Evolutionary conservation across 2,888 invertebrate genomes (phyloP), one percentile per base, ranked within the genome.

Genomic region (Steinernema scapterisci): DNA sequence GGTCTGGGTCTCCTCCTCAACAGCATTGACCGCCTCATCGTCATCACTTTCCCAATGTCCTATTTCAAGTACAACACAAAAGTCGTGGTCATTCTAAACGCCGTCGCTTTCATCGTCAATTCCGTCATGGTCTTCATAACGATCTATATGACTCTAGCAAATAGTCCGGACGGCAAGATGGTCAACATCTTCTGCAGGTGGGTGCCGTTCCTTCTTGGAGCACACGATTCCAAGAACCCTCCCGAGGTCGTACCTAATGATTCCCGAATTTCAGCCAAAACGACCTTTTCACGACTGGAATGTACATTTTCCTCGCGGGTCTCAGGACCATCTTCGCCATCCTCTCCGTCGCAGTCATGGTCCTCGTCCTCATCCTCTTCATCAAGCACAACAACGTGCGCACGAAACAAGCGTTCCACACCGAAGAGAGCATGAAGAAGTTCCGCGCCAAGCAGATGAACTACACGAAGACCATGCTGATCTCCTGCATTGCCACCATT

Each of bases 111-210:
- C 16, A 25, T 31, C 6, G 3, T 63, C 2, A 63, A 63, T 16
- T 1, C 31, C 2, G 63, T 13, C 1, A 7, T 63, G 5, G 63
- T 63, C 31, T 31, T 63, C 31, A 13, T 31, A 1, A 31, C 38
- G 16, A 11, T 31, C 31, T 63, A 38, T n/a, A 16, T 21, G 16
- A 63, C 63, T 6, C 1, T 31, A 16, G 27, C 16, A 2, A 5
- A 16, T 13, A 27, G 31, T 31, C 31, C 23, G 23, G 23, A 23
- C 16, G 63, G 38, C 16, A 31, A 31, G n/a, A n/a, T 38, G 38
- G 31, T 63, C 16, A 63, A 63, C 63, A 63, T 63, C 63, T 63
- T 63, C 63, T 63, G 63, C 63, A 63, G 31, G 63, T 63, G 19
- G n/a, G n/a, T n/a, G n/a, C n/a, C n/a, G n/a, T n/a, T n/a, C n/a